Conservation (phyloP, 2,113 vertebrate genomes). For the Bucco capensis region DNA sequence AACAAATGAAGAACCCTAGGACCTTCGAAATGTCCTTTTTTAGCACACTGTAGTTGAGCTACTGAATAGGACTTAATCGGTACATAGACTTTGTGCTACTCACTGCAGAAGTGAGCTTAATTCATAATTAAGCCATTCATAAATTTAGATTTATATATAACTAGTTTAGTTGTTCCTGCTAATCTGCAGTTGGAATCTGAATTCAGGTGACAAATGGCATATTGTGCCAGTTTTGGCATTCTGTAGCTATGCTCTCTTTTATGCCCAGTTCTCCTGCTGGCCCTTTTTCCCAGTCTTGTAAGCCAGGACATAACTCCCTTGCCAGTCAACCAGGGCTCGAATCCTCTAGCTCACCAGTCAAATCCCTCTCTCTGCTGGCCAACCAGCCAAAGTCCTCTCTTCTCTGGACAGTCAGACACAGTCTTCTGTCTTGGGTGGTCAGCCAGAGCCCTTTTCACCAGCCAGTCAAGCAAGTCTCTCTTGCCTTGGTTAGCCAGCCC, state of each 20-base stretch:
- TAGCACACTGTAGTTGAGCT: conserved; percentile 8
- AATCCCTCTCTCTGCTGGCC: no score
- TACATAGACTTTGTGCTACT: not conserved
- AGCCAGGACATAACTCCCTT: no score
- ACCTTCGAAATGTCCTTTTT: conserved; percentile 10
- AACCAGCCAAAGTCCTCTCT: no score
- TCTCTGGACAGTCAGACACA: no score
- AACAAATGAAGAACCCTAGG: not conserved
- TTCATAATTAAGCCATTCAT: conserved; percentile 10
- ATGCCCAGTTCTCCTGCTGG: no score
- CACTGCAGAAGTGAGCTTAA: not conserved
- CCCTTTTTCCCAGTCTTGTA: no score
- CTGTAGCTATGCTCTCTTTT: not conserved
- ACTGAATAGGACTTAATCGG: conserved; percentile 14
- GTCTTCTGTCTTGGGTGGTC: no score
- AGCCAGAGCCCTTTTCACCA: no score
- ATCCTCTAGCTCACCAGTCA: no score
- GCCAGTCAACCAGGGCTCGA: no score
- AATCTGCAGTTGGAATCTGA: not conserved
- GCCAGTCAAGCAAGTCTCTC: no score
- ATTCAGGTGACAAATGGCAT: conserved; percentile 3
- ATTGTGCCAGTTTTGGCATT: not conserved
- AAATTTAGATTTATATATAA: not conserved
- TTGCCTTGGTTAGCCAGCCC: no score
- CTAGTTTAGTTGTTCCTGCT: conserved; percentile 19